A percentile compares a stretch with the other conserved stretches of the same genome.
These are phyloP conservation scores for Arctocebus calabarensis DNA, from an alignment of 2,797 vertebrate genomes.

Conservation along the genomic window DNA sequence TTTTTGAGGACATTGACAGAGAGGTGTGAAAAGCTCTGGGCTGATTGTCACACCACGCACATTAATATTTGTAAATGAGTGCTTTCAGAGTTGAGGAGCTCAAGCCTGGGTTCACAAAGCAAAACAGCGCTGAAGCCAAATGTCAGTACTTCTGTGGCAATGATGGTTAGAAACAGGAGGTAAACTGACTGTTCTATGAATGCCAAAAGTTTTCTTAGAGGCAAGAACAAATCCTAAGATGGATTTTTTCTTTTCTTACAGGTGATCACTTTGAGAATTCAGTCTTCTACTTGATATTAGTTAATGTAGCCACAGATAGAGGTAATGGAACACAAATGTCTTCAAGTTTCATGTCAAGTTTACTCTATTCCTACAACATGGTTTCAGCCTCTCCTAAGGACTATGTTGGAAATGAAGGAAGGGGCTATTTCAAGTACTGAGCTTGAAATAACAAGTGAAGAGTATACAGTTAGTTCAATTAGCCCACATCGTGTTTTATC, in stretches of 20 bases:
- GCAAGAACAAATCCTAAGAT: background rate
- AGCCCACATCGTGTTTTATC: background rate
- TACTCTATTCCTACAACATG: background rate
- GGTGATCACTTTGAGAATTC: background rate
- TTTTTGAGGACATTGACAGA: background rate
- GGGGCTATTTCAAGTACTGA: background rate
- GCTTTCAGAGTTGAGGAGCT: slow-evolving; percentile 40
- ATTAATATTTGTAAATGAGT: slow-evolving; percentile 63
- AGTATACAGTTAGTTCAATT: background rate
- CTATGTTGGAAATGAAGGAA: background rate
- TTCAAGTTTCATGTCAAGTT: background rate
- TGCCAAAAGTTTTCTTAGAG: background rate
- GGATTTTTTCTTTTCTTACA: slow-evolving; percentile 6
- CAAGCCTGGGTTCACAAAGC: background rate
- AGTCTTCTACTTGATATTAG: background rate
- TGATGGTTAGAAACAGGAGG: background rate
- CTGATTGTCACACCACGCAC: background rate
- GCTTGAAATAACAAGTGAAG: background rate
- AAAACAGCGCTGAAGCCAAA: background rate
- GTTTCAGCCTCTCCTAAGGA: background rate
- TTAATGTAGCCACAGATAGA: background rate
- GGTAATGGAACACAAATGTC: background rate
- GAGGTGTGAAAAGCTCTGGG: slow-evolving; percentile 65
- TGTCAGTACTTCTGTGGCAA: background rate
- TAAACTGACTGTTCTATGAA: background rate